A percentile compares a stretch with the other conserved stretches of the same genome.
phyloP scores from a whole-genome alignment of 2,888 invertebrate genomes.

The Vannuccia rotundouncinata region DNA sequence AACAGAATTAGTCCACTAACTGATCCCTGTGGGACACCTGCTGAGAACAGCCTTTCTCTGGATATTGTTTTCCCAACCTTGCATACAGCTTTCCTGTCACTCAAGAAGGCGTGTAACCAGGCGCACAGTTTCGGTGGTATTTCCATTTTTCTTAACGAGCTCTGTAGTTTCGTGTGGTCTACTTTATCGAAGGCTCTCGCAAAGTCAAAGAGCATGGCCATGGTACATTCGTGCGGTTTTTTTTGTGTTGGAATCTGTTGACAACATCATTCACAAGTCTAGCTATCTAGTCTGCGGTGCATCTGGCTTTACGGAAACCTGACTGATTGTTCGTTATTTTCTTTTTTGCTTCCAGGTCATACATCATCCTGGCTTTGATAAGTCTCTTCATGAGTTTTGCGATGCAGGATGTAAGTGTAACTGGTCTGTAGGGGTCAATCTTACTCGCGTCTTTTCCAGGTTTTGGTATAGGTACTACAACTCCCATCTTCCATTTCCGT shows the following conservation, averaged over 20 bases:
- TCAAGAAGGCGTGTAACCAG: constrained; percentile 39
- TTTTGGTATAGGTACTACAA: constrained; percentile 8
- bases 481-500: constrained; percentile 5
- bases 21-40: constrained; percentile 17
- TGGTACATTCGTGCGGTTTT: constrained; percentile 11
- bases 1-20: constrained; percentile 14
- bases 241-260: constrained; percentile 16
- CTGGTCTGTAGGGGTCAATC: constrained; percentile 22
- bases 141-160: constrained; percentile 1
- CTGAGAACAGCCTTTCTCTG: neutral
- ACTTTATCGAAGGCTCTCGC: constrained; percentile 30
- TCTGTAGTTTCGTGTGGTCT: constrained; percentile 8
- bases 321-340: constrained; percentile 27
- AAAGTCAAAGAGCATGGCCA: constrained; percentile 27
- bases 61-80: constrained; percentile 20
- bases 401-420: constrained; percentile 25
- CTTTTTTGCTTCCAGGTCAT: constrained; percentile 20
- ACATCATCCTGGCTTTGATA: neutral
- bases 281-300: constrained; percentile 15
- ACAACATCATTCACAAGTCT: constrained; percentile 8
- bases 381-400: constrained; percentile 13
- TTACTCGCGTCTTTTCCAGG: neutral
- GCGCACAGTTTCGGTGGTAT: neutral
- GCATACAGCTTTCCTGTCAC: constrained; percentile 18
- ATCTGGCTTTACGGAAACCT: constrained; percentile 16